Percentiles rank a stretch among this genome's conserved stretches.
Evolutionary conservation across 2,888 invertebrate species (phyloP).

Genomic region (Tinea pellionella): DNA sequence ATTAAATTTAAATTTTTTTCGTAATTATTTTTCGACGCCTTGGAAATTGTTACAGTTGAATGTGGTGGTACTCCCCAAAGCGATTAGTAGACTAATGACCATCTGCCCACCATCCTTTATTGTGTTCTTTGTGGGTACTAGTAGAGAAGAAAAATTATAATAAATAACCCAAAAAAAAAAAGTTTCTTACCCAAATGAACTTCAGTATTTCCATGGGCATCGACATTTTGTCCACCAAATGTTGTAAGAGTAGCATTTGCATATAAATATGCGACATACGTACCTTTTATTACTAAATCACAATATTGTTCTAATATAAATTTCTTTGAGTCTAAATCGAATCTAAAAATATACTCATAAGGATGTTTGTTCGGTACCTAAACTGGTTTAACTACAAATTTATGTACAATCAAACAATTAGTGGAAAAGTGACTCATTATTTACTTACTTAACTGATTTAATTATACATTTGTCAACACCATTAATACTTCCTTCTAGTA

Average conservation of each 20-base stretch:
- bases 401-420: no score
- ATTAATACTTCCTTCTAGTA: not conserved
- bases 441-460: not conserved
- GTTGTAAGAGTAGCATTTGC: conserved; percentile 3
- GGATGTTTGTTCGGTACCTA: no score
- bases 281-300: conserved; percentile 2
- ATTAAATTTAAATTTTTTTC: no score
- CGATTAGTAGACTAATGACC: no score
- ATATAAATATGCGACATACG: not conserved
- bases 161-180: no score
- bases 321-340: not conserved
- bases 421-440: not conserved
- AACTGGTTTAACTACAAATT: no score
- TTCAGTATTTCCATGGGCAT: conserved; percentile 9
- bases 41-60: no score
- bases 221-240: not conserved
- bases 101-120: no score
- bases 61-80: no score
- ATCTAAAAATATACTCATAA: not conserved
- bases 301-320: not conserved
- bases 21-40: no score
- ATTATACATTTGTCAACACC: not conserved
- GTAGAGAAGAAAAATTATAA: not conserved
- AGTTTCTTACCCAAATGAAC: not conserved
- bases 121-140: no score